phyloP scores from a whole-genome alignment of 2,888 invertebrate genomes.

The Agonopterix heracliana region DNA sequence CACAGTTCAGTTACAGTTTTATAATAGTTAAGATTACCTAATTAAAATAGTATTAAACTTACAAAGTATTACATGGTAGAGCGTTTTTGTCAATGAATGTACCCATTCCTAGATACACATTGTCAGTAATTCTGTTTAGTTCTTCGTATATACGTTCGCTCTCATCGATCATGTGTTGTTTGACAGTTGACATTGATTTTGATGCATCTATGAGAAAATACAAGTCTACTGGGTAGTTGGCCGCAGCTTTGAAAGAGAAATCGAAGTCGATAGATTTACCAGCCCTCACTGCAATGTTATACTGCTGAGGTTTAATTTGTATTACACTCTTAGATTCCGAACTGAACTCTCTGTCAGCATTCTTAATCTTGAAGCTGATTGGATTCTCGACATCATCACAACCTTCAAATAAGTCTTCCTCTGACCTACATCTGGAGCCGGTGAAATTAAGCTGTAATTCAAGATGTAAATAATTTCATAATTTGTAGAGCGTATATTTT shows the following conservation, averaged over 20 bases:
- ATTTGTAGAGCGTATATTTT: too few species aligned
- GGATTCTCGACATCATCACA: conserved; percentile 26
- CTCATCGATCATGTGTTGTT: conserved; percentile 62
- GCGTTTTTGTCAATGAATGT: conserved; percentile 82
- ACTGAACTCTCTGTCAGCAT: conserved; percentile 29
- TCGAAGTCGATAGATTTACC: conserved; percentile 37
- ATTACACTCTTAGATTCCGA: conserved; percentile 25
- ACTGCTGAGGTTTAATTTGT: conserved; percentile 58
- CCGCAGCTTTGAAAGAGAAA: conserved; percentile 77
- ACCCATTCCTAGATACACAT: conserved; percentile 81
- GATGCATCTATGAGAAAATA: conserved; percentile 90
- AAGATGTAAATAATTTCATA: too few species aligned
- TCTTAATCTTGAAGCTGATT: neutral
- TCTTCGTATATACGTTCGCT: conserved; percentile 65
- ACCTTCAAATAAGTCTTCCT: conserved; percentile 1
- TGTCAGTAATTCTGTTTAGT: conserved; percentile 76
- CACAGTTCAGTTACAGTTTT: too few species aligned
- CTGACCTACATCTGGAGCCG: conserved; percentile 21
- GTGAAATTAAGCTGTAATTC: conserved; percentile 16
- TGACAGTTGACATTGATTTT: conserved; percentile 79
- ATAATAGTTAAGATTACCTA: too few species aligned
- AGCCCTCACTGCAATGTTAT: conserved; percentile 34
- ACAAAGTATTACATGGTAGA: conserved; percentile 32
- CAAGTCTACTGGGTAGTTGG: conserved; percentile 87
- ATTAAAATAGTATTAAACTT: neutral